Base-by-base conservation (phyloP, 2,797 vertebrate species). In the Lithobates pipiens region DNA sequence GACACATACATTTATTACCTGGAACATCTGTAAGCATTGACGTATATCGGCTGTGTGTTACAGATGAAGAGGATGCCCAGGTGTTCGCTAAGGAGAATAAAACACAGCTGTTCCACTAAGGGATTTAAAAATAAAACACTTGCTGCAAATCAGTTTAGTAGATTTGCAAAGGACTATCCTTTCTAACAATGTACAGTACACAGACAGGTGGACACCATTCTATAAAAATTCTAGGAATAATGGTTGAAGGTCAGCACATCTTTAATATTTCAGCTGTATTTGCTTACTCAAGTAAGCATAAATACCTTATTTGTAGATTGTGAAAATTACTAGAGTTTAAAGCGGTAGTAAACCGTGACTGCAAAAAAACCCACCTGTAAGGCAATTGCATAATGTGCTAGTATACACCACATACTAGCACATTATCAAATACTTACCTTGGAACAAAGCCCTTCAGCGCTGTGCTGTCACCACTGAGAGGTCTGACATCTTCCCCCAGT, bases 31-130 rank as follows among this genome's bases (percentile, higher is more conserved):
- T 36, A 71, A 29, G 27, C 32, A 25, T n/a, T 23, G 32, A n/a
- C 57, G 54, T 44, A 36, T 77, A 42, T 23, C 71, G 25, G n/a
- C 50, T 46, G 21, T 71, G 57, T 70, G 46, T 29, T 72, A 27
- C 63, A 23, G 63, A 32, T 34, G 65, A 71, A 42, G 68, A 77
- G 23, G 68, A 77, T 21, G 42, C 21, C 25, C 69, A 79, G 83
- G 76, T 67, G 54, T 85, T 79, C 3, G 11, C 36, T 34, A 65
- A 68, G n/a, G 16, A 50, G 67, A 29, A 7, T 13, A 80, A 84
- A 46, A 72, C 68, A 61, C 82, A 44, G 76, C 34, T 84, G 83
- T 44, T 63, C 34, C 21, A 46, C 44, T 29, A 73, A 39, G 57
- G 16, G 7, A 74, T 69, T 16, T 63, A 27, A 71, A 29, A 32